These are phyloP conservation scores for Rhaphigaster nebulosa DNA, from an alignment of 2,888 invertebrate species.

Conservation along the genomic window DNA sequence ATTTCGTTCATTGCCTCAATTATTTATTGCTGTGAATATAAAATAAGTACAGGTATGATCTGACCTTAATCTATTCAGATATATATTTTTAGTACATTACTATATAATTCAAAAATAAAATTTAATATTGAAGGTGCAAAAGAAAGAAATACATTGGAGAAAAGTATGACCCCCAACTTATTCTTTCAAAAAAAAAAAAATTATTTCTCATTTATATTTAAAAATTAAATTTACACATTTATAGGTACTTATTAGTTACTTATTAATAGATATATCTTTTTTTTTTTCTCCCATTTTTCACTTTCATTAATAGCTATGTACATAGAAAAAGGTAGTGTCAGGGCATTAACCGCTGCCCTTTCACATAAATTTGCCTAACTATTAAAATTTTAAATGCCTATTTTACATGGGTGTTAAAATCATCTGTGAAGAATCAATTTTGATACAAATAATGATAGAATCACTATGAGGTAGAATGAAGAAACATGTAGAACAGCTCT, in stretches of 20 bases:
- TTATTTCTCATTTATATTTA: conserved; percentile 40
- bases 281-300: not conserved
- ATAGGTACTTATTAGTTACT: not conserved
- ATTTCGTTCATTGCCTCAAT: conserved; percentile 50
- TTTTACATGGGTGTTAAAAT: conserved; percentile 56
- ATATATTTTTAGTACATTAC: conserved; percentile 24
- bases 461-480: conserved; percentile 46
- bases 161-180: conserved; percentile 5
- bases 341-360: not conserved
- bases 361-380: conserved; percentile 56
- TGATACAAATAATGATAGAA: conserved; percentile 44
- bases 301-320: conserved; percentile 52
- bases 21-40: conserved; percentile 56
- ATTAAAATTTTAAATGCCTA: conserved; percentile 58
- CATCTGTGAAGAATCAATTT: conserved; percentile 57
- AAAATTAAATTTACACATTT: conserved; percentile 54
- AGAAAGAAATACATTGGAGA: conserved; percentile 31
- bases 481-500: conserved; percentile 47
- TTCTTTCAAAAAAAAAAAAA: conserved; percentile 4
- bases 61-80: conserved; percentile 39
- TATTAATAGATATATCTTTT: conserved; percentile 20
- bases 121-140: conserved; percentile 34
- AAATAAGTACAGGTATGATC: conserved; percentile 37
- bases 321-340: conserved; percentile 48
- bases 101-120: conserved; percentile 43